Evolutionary conservation across 2,113 vertebrate species (phyloP), one percentile per base, ranked within the genome.

Genomic region (Suncus etruscus): DNA sequence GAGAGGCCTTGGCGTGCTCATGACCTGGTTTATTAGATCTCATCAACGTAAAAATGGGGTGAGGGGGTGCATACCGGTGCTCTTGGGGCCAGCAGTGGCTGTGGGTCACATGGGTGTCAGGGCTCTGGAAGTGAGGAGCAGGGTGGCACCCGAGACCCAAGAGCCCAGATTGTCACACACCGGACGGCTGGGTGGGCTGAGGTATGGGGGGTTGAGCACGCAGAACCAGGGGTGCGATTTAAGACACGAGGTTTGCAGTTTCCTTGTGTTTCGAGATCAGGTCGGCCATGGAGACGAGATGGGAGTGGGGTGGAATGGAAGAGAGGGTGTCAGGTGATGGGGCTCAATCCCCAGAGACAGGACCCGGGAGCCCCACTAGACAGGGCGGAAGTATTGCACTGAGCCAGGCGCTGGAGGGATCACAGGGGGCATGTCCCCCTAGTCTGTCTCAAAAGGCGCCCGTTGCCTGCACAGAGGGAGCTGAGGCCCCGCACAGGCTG

Each of bases 11-110:
- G 31, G 72, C 22, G 74, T 48, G 83, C 77, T 80, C 87, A 94
- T 87, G 89, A 97, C 84, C 93, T 79, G 76, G 94, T 97, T 97
- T 97, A 97, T 96, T 97, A 94, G 94, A 84, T 83, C 85, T 93
- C 83, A 87, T 91, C 79, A 86, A 96, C 76, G 16, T 94, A 96
- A 91, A 96, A 96, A 96, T 87, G 15, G 50, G 58, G 11, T 11
- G 66, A 10, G 51, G 32, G 74, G 83, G 73, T 25, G 61, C 91
- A 82, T 75, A 91, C 10, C 16, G 32, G 58, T 90, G 75, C 86
- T 22, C n/a, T 48, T 29, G 16, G 83, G 82, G 91, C 87, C 91
- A 92, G 92, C 70, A 50, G 89, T 31, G 72, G 87, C 89, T 79
- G 63, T 29, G 18, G 32, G 84, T 76, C 51, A 80, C 80, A 31